Evolutionary conservation across 2,888 invertebrate genomes (phyloP), one percentile per base, ranked within the genome.

Genomic region (Parasteatoda lunata): DNA sequence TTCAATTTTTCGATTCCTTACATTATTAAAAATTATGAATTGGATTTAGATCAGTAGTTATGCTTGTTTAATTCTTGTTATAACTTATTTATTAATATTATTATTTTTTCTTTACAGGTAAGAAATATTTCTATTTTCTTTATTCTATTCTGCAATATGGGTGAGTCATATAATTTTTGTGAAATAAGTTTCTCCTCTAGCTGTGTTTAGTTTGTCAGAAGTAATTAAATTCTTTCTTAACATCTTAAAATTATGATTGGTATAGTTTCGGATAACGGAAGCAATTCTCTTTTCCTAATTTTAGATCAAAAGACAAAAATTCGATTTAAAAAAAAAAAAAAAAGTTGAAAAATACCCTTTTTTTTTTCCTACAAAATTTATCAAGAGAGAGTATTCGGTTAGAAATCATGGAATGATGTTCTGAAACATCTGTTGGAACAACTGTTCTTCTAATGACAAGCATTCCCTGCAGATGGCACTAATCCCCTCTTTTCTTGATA

Each of bases 341-440:
- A 59, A 7, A 5, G 3, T 7, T 13, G 9, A 59, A 59, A 59
- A 11, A 59, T 59, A 59, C 66, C 15, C 9, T 15, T 68, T 15
- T 15, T 15, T n/a, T 68, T 59, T 51, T 77, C 66, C 45, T 30
- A 45, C 49, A 77, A 68, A n/a, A 59, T 68, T 77, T 66, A 68
- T 77, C 77, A 51, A 49, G 64, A n/a, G 64, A n/a, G 30, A 30
- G 30, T 30, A 76, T 45, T 59, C 59, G 48, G n/a, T 48, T 45
- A 64, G 54, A 68, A 76, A 77, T 77, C 52, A 30, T 11, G 51
- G 15, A 68, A 45, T 51, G 59, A 11, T 78, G 54, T 59, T 59
- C 48, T 13, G 59, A 15, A 70, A 78, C 78, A 78, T 78, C 78
- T 78, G 78, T 78, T 78, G 51, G 45, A 70, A 59, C 78, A 78